These are phyloP conservation scores for Stegana nigrithorax DNA, from an alignment of 2,888 invertebrate genomes.

Conservation along the genomic window DNA sequence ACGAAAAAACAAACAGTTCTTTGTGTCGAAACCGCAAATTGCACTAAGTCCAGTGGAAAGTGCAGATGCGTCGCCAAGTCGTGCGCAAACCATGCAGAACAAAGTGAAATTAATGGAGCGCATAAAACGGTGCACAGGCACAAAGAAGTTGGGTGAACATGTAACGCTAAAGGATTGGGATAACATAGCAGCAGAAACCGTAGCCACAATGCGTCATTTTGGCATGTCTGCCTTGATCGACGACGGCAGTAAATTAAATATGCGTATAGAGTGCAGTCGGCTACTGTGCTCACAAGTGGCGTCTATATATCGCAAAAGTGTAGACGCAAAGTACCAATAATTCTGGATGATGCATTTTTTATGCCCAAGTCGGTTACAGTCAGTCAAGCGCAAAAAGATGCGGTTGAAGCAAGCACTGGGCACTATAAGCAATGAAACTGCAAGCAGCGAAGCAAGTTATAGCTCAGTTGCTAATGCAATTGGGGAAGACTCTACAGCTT, in stretches of 20 bases:
- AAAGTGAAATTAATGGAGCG: conserved; percentile 51
- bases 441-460: too few species aligned
- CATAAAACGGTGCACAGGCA: conserved; percentile 54
- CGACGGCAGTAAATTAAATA: conserved; percentile 17
- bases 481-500: too few species aligned
- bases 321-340: conserved; percentile 42
- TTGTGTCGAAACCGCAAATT: too few species aligned
- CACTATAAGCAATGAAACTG: too few species aligned
- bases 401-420: too few species aligned
- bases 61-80: conserved; percentile 12
- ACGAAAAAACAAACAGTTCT: too few species aligned
- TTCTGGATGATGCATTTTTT: conserved; percentile 52
- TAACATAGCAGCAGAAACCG: conserved; percentile 53
- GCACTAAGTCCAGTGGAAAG: too few species aligned
- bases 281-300: conserved; percentile 21
- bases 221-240: conserved; percentile 52
- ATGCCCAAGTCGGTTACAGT: too few species aligned
- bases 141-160: conserved; percentile 55
- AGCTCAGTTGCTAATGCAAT: too few species aligned
- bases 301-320: conserved; percentile 49
- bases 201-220: conserved; percentile 59
- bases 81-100: neutral
- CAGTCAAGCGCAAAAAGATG: too few species aligned
- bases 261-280: conserved; percentile 37
- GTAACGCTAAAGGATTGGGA: conserved; percentile 56